Percentiles rank a stretch among this genome's conserved stretches.
Conservation (phyloP, 2,888 invertebrate genomes). For the Cecidostiba fungosa region DNA sequence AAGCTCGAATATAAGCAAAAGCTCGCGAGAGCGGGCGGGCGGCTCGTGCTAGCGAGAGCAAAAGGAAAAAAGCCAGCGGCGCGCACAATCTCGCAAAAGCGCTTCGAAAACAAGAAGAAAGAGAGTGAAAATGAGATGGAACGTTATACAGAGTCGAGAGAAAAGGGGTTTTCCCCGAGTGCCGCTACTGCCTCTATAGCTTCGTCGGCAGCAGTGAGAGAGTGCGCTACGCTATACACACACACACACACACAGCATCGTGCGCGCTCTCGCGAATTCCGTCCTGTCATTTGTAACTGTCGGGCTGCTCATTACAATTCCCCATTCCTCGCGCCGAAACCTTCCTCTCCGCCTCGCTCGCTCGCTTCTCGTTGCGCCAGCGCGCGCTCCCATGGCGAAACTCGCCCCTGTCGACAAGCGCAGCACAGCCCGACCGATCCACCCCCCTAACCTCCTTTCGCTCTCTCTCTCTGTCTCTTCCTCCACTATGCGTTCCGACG, state of each 20-base stretch:
- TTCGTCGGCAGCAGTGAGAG: not conserved
- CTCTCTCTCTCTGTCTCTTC: too few species aligned
- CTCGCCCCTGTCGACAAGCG: constrained; percentile 65
- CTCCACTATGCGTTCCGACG: constrained; percentile 37
- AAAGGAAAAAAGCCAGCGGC: constrained; percentile 37
- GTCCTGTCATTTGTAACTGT: constrained; percentile 81
- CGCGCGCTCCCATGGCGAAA: constrained; percentile 54
- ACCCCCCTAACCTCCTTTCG: constrained; percentile 62
- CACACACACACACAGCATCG: constrained; percentile 17
- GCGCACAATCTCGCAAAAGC: constrained; percentile 63
- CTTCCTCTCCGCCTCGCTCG: constrained; percentile 58
- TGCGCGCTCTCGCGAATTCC: constrained; percentile 79
- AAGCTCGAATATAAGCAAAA: not conserved
- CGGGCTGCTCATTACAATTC: constrained; percentile 80
- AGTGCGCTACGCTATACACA: constrained; percentile 66
- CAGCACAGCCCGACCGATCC: constrained; percentile 59
- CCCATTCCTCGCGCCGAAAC: constrained; percentile 77
- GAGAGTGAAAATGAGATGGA: constrained; percentile 64
- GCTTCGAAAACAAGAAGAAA: constrained; percentile 63
- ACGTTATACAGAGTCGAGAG: constrained; percentile 59
- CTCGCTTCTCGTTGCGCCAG: constrained; percentile 49
- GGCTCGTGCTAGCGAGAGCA: not conserved
- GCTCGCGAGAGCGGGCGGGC: constrained; percentile 20
- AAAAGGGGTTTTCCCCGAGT: constrained; percentile 64
- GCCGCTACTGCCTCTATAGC: constrained; percentile 27